Evolutionary conservation across 2,888 invertebrate species (phyloP), one percentile per base, ranked within the genome.

Genomic region (Lepidocyrtinus sp.): DNA sequence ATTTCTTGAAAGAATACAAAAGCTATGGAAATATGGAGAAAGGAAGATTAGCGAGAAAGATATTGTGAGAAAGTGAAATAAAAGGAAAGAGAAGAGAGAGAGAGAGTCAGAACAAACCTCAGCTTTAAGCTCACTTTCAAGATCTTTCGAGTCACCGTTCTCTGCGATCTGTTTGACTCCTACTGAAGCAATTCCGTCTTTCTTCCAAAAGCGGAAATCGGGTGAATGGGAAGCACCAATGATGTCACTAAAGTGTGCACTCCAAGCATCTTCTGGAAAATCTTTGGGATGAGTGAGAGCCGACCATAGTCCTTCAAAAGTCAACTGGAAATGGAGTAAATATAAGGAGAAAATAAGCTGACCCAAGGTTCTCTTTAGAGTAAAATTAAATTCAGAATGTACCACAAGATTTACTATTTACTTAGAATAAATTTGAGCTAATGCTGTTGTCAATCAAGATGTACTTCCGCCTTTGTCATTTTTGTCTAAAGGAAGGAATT

Each of bases 211-310:
- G 9, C 88, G 87, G 87, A 90, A 92, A 82, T 90, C 89, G 2
- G 88, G 87, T 21, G 90, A 89, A 87, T 92, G 92, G 1, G 91
- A 90, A 0, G 90, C 90, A 3, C 91, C 91, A 72, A 92, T 90
- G 78, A 92, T 89, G 87, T 92, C 91, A n/a, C 91, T 92, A 89
- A 92, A 92, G 86, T 92, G 91, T 3, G 91, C 89, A 81, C 90
- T 87, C 87, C 90, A 90, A 71, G 89, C 89, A 84, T 91, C 90
- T 87, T 83, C 86, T 0, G 92, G 92, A 87, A 90, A 92, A 84
- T 91, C 91, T 86, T 91, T 92, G 0, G 92, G 92, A 87, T 92
- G 92, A 0, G 91, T 92, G 75, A 91, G 89, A 70, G 90, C 88
- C 15, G 92, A 91, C 92, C 92, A 92, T 19, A 90, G 87, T 0